A percentile compares a stretch with the other conserved stretches of the same genome.
Evolutionary conservation across 2,888 invertebrate species (phyloP).

Genomic region (Andricus quercusramuli): DNA sequence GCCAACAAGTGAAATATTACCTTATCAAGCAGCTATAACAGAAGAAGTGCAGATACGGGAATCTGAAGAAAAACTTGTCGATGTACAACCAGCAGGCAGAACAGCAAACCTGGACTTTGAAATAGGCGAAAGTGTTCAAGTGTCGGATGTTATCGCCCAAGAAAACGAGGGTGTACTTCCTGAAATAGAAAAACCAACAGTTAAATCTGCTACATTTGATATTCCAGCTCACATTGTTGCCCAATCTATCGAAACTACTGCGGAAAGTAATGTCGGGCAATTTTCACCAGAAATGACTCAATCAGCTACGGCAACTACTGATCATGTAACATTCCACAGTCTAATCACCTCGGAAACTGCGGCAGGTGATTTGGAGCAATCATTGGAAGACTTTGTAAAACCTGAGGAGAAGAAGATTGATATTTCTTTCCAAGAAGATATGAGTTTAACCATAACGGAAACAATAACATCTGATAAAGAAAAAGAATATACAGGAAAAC

Average conservation of each 20-base stretch:
- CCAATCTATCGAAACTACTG: constrained; percentile 71
- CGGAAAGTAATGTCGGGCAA: constrained; percentile 67
- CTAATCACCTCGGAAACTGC: constrained; percentile 78
- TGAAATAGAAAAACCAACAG: constrained; percentile 67
- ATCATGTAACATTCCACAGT: constrained; percentile 81
- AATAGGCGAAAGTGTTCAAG: constrained; percentile 67
- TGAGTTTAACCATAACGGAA: constrained; percentile 81
- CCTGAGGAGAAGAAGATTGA: constrained; percentile 72
- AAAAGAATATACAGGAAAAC: constrained; percentile 68
- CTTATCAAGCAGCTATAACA: constrained; percentile 67
- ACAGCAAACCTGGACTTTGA: constrained; percentile 77
- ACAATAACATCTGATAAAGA: constrained; percentile 79
- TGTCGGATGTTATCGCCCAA: constrained; percentile 66
- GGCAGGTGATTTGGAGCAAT: constrained; percentile 70
- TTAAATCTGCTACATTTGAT: constrained; percentile 74
- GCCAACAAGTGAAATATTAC: constrained; percentile 66
- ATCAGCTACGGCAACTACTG: constrained; percentile 80
- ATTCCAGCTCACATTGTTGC: constrained; percentile 75
- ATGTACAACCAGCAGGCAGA: constrained; percentile 80
- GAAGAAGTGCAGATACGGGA: constrained; percentile 72
- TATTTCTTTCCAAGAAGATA: constrained; percentile 75
- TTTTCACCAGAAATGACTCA: constrained; percentile 75
- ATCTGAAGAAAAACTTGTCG: constrained; percentile 71
- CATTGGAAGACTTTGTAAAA: constrained; percentile 68
- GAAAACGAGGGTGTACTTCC: constrained; percentile 68